Evolutionary conservation across 2,797 vertebrate genomes (phyloP).

Genomic region (Gymnothorax reevesii): DNA sequence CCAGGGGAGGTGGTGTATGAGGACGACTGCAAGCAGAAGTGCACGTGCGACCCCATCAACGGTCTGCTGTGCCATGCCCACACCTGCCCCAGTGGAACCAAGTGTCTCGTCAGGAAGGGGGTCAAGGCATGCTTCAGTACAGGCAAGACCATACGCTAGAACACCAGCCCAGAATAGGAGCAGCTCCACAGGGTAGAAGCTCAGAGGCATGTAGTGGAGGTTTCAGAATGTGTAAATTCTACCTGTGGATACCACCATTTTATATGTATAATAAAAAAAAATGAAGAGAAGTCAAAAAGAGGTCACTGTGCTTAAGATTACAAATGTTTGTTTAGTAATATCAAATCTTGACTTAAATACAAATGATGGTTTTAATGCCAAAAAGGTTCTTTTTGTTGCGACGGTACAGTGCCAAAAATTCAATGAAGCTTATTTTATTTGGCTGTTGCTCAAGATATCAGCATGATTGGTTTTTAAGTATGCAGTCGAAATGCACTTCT

Average conservation of each 20-base stretch:
- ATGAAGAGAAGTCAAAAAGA: background rate
- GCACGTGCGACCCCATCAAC: constrained; percentile 56
- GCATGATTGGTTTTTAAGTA: background rate
- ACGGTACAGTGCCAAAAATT: background rate
- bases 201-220: background rate
- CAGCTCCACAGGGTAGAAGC: background rate
- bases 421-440: background rate
- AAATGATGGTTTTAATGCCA: background rate
- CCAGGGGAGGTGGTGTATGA: constrained; percentile 59
- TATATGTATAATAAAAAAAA: too few species aligned
- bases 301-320: background rate
- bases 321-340: background rate
- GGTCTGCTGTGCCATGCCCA: constrained; percentile 62
- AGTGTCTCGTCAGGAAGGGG: constrained; percentile 63
- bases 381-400: background rate
- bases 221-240: background rate
- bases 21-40: constrained; percentile 62
- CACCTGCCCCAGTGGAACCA: constrained; percentile 56
- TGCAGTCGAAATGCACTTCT: background rate
- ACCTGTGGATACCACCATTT: background rate
- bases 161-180: background rate
- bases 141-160: constrained; percentile 52
- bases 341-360: background rate
- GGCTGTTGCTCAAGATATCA: background rate
- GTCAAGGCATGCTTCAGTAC: constrained; percentile 57